These are phyloP conservation scores for Thumatha senex DNA, from an alignment of 2,888 invertebrate species.

Conservation along the genomic window DNA sequence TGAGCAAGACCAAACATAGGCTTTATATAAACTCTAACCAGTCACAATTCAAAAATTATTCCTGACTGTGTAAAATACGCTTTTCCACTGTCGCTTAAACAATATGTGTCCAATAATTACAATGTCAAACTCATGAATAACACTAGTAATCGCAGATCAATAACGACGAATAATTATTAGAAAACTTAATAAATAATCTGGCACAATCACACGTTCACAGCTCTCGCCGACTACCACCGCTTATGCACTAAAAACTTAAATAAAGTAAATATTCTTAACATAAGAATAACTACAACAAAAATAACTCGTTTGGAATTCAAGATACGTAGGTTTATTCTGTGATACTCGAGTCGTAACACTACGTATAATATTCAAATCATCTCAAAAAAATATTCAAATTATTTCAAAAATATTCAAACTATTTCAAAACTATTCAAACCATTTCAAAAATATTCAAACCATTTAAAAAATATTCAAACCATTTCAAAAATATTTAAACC, in stretches of 20 bases:
- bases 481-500: neutral
- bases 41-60: neutral
- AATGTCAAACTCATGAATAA: conserved; percentile 28
- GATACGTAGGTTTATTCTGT: conserved; percentile 30
- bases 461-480: neutral
- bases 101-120: conserved; percentile 22
- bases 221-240: conserved; percentile 44
- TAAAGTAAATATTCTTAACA: conserved; percentile 76
- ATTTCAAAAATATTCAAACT: neutral
- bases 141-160: conserved; percentile 62
- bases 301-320: conserved; percentile 56
- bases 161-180: conserved; percentile 47
- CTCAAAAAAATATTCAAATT: conserved; percentile 1
- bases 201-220: conserved; percentile 65
- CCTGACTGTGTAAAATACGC: too few relatives aligned
- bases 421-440: conserved; percentile 8
- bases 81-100: neutral
- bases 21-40: too few relatives aligned
- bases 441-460: neutral
- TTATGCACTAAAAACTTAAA: conserved; percentile 54
- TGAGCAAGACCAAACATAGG: too few relatives aligned
- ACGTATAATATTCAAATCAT: conserved; percentile 16
- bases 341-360: conserved; percentile 14
- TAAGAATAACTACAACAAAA: conserved; percentile 77
- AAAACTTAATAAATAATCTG: conserved; percentile 60